These are phyloP conservation scores for Pogonognathellus flavescens DNA, from an alignment of 1,140 invertebrate genomes.

Conservation along the genomic window DNA sequence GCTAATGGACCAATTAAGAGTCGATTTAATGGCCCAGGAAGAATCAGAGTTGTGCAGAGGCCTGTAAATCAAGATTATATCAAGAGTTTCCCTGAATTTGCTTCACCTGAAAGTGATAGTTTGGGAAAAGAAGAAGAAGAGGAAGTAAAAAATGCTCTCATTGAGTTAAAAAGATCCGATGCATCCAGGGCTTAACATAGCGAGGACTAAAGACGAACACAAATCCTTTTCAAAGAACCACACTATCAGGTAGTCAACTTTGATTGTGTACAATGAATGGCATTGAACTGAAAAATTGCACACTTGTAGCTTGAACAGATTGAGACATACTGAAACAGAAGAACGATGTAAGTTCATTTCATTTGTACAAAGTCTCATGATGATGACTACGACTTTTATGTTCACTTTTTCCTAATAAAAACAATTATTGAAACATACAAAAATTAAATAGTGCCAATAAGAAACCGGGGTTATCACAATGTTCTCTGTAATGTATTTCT, in stretches of 20 bases:
- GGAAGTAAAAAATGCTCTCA: slow-evolving; percentile 67
- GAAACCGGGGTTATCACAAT: too few relatives aligned
- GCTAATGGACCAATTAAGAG: slow-evolving; percentile 39
- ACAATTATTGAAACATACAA: too few relatives aligned
- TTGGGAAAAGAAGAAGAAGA: slow-evolving; percentile 63
- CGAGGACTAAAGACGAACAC: background rate
- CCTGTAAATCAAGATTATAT: slow-evolving; percentile 62
- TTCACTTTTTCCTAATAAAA: too few relatives aligned
- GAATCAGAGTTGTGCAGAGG: slow-evolving; percentile 60
- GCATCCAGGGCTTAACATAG: background rate
- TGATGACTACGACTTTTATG: too few relatives aligned
- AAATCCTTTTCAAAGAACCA: background rate
- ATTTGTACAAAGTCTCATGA: too few relatives aligned
- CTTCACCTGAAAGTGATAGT: slow-evolving; percentile 62
- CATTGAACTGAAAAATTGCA: too few relatives aligned
- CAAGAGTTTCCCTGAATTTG: slow-evolving; percentile 63
- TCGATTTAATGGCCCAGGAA: slow-evolving; percentile 48
- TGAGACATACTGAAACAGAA: too few relatives aligned
- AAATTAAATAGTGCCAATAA: too few relatives aligned
- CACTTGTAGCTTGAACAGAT: too few relatives aligned
- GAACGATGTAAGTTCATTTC: too few relatives aligned
- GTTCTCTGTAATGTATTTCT: too few relatives aligned
- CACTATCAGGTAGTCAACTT: background rate
- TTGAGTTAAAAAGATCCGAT: slow-evolving; percentile 64
- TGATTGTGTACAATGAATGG: too few relatives aligned